Base-by-base conservation (phyloP, 2,888 invertebrate species). In the Tenthredo notha region DNA sequence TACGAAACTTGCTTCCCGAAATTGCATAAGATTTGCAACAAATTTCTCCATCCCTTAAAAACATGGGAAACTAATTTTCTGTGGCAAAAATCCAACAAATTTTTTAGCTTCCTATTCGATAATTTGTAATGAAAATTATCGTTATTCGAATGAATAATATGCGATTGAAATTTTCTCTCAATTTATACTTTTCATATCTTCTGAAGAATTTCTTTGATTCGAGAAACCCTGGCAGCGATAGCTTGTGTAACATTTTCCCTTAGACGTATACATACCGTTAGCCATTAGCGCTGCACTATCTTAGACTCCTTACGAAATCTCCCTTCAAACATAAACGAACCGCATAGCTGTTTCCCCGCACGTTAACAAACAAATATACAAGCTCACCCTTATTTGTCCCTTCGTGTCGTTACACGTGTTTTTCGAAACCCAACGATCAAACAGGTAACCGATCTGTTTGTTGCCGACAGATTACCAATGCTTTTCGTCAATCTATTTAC, bases 391-490 rank as follows among this genome's bases (percentile, higher is more conserved):
- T 83, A 70, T 83, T 80, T 67, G 67, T 70, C 58, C 29, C 37
- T 83, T 47, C 83, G 47, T 83, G 83, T 70, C 67, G 25, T 50
- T 89, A 90, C 90, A 89, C 87, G 89, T 90, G 90, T 90, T 90
- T 90, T 86, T 83, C 84, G 54, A 61, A 70, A 70, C 85, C 80
- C 74, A 83, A 84, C 87, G 85, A 78, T 82, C 74, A 88, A 89
- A 88, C 86, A 88, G 88, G 88, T 86, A 89, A 91, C 87, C 87
- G 87, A 88, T 90, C 88, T 90, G 88, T 91, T 90, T 90, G 90
- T 88, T 72, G 86, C 86, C 87, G 84, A 85, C 88, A 88, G 89
- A 91, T 90, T 89, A 80, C 61, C 80, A 18, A 58, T 40, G 61
- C 61, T 58, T 61, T 80, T 80, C 58, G 80, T 58, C 80, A 58